These are phyloP conservation scores for Nannobrachium achirus DNA, from an alignment of 2,113 vertebrate species.

Conservation along the genomic window DNA sequence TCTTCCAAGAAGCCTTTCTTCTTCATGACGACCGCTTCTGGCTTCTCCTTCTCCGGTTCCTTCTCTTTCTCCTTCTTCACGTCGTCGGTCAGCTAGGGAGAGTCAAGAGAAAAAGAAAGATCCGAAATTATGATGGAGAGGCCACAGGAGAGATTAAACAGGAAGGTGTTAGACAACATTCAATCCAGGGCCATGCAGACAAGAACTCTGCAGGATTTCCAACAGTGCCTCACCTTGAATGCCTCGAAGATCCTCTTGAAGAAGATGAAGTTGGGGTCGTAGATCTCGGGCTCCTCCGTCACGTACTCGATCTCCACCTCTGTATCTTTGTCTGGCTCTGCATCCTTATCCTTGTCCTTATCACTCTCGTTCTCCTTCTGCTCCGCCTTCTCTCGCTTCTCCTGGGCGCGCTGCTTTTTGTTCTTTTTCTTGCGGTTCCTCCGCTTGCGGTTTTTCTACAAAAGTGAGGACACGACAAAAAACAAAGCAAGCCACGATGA, in stretches of 20 bases:
- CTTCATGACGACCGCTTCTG: conserved; percentile 79
- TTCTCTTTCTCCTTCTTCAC: conserved; percentile 95
- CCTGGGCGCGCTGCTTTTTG: conserved; percentile 79
- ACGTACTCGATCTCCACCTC: conserved; percentile 92
- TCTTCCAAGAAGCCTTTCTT: conserved; percentile 90
- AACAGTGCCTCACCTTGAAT: conserved; percentile 82
- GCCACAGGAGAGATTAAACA: too few relatives aligned
- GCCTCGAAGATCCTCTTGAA: conserved; percentile 94
- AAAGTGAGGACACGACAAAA: background rate
- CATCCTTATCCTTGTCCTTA: conserved; percentile 56
- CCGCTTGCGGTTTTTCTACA: conserved; percentile 88
- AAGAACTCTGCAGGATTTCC: too few relatives aligned
- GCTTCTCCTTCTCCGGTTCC: conserved; percentile 89
- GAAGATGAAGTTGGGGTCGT: conserved; percentile 92
- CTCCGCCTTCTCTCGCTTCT: conserved; percentile 79
- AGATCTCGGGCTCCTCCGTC: conserved; percentile 90
- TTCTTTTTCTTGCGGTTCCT: conserved; percentile 91
- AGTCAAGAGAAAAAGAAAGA: fast-evolving
- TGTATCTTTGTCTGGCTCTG: conserved; percentile 68
- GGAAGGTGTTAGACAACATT: too few relatives aligned
- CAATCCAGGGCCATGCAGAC: too few relatives aligned
- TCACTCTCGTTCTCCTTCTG: conserved; percentile 33
- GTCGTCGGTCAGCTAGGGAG: conserved; percentile 86
- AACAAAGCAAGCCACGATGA: too few relatives aligned
- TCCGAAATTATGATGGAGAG: too few relatives aligned